A percentile compares a stretch with the other conserved stretches of the same genome.
These are phyloP conservation scores for Dynastes grantii DNA, from an alignment of 2,888 invertebrate genomes.

Conservation along the genomic window DNA sequence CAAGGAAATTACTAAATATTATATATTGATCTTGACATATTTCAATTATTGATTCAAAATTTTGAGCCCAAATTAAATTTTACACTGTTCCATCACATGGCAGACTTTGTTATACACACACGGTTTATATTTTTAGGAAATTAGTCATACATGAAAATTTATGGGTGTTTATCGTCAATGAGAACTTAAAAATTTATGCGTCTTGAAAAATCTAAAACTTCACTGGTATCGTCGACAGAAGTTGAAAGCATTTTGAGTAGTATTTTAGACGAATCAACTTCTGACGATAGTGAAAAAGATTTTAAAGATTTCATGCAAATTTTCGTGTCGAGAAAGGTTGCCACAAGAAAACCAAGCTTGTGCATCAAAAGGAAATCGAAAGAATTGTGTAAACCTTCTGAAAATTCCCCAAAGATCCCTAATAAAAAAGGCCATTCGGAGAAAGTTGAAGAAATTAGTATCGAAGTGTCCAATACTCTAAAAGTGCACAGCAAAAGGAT, in stretches of 20 bases:
- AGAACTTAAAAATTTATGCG: slow-evolving; percentile 26
- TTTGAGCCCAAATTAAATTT: slow-evolving; percentile 25
- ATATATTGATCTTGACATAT: too few species aligned
- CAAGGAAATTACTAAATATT: too few species aligned
- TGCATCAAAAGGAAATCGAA: too few species aligned
- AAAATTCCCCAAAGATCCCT: too few species aligned
- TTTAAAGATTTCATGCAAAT: slow-evolving; percentile 40
- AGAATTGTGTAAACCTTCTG: too few species aligned
- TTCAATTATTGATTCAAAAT: too few species aligned
- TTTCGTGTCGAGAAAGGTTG: slow-evolving; percentile 1
- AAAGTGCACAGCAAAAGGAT: neutral
- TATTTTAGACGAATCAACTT: slow-evolving; percentile 29
- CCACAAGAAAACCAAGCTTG: neutral
- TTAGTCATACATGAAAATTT: slow-evolving; percentile 35
- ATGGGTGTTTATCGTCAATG: slow-evolving; percentile 20
- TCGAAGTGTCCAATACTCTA: neutral
- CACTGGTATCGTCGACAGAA: neutral
- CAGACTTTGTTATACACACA: neutral
- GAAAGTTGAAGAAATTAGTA: neutral
- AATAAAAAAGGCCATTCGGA: neutral
- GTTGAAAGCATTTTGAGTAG: neutral
- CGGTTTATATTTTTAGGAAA: slow-evolving; percentile 22
- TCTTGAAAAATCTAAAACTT: neutral
- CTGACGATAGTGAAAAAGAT: slow-evolving; percentile 29
- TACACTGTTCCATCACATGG: slow-evolving; percentile 15